Percentiles rank a stretch among this genome's conserved stretches.
These are phyloP conservation scores for Orthonevra nobilis DNA, from an alignment of 2,888 invertebrate species.

Conservation along the genomic window DNA sequence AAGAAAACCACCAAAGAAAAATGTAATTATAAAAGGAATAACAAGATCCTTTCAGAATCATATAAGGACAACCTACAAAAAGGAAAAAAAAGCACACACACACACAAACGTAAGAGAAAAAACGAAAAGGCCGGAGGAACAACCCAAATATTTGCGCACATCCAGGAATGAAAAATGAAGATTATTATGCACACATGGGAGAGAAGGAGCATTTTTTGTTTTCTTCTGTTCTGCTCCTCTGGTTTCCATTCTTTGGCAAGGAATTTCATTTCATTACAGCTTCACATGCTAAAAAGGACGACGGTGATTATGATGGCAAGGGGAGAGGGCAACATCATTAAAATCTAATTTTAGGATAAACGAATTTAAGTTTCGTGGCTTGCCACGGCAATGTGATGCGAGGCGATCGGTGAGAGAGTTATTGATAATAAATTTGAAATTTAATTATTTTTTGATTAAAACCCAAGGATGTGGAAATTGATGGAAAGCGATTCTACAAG, in stretches of 20 bases:
- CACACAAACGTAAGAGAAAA: too few relatives aligned
- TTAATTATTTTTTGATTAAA: conserved; percentile 36
- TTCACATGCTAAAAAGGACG: conserved; percentile 1
- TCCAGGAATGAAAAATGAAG: conserved; percentile 59
- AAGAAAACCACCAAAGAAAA: conserved; percentile 29
- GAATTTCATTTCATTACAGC: conserved; percentile 45
- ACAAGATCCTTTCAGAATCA: conserved; percentile 46
- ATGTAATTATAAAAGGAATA: conserved; percentile 51
- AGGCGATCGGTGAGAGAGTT: conserved; percentile 11
- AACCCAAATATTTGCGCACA: conserved; percentile 65
- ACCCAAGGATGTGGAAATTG: conserved; percentile 6
- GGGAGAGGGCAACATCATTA: conserved; percentile 24
- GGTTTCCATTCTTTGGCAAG: conserved; percentile 14
- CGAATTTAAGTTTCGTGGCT: neutral
- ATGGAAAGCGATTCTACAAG: too few relatives aligned
- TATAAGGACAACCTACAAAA: conserved; percentile 26
- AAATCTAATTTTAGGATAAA: conserved; percentile 41
- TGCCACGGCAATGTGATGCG: neutral
- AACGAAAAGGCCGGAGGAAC: too few relatives aligned
- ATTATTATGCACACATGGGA: conserved; percentile 46
- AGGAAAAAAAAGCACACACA: neutral
- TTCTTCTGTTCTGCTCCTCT: neutral
- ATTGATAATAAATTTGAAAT: conserved; percentile 41
- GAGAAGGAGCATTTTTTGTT: neutral
- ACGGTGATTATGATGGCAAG: neutral